Percentiles rank a stretch among this genome's conserved stretches.
phyloP scores from a whole-genome alignment of 2,113 vertebrate genomes.

The Bucco capensis region DNA sequence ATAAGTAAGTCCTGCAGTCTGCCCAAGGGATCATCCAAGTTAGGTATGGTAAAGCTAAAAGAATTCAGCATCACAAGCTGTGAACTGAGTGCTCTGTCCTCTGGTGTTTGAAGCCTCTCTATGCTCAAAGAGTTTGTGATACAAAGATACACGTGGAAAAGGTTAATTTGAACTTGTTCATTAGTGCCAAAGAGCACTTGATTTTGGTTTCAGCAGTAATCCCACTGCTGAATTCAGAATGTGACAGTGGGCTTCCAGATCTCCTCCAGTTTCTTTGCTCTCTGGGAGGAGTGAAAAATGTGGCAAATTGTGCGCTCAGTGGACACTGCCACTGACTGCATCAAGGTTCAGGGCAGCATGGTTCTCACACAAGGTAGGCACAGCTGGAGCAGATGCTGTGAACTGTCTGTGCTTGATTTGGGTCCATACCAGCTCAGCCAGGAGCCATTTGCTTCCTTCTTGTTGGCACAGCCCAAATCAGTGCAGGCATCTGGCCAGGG shows the following conservation, averaged over 20 bases:
- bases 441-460: background rate
- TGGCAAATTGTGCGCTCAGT: background rate
- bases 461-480: background rate
- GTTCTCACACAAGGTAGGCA: background rate
- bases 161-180: background rate
- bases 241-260: fast-evolving
- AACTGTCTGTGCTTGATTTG: background rate
- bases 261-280: background rate
- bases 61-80: background rate
- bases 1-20: background rate
- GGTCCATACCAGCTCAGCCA: background rate
- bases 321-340: fast-evolving
- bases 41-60: background rate
- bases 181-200: background rate
- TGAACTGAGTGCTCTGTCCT: background rate
- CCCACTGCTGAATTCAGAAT: background rate
- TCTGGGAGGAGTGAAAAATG: background rate
- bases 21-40: background rate
- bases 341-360: background rate
- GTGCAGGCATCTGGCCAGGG: background rate
- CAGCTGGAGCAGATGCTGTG: background rate
- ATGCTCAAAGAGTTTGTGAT: background rate
- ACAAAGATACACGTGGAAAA: background rate
- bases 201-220: background rate
- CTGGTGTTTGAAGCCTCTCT: background rate